Evolutionary conservation across 2,888 invertebrate genomes (phyloP), one percentile per base, ranked within the genome.

Genomic region (Drosophila diplacantha): DNA sequence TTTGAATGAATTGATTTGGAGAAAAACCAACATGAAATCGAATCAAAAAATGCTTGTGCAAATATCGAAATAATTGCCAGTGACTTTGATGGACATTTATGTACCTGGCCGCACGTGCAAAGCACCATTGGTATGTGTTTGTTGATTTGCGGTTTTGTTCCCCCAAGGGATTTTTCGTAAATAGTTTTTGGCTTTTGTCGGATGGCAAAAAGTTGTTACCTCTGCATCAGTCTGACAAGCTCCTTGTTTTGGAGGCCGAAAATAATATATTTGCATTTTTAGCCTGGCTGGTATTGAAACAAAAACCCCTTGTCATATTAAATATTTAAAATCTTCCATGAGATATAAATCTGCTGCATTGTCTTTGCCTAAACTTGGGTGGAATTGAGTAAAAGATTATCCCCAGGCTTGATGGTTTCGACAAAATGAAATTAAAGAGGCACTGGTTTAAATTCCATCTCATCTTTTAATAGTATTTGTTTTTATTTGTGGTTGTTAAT

Each of bases 1-100:
- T 50, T 32, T 43, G 43, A 50, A 72, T 68, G 54, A 70, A 72
- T 58, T 44, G 18, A 68, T 59, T 60, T 58, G 57, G 34, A 20
- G 50, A 60, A 66, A 38, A 54, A 43, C n/a, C 43, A 55, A 46
- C 38, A 65, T 38, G 37, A 65, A 54, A 60, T 43, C 46, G 46
- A 59, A 66, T 67, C 44, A 52, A 66, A 67, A 53, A 51, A 46
- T 26, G 46, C 51, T 20, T 35, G 50, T n/a, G 35, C 50, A 54
- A 64, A 64, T 64, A 60, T 37, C 32, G 34, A 41, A 60, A 60
- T 67, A 52, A 66, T 66, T 64, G 55, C 46, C 54, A 35, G 43
- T 55, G 55, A 37, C 50, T 52, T 73, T 55, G 65, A 65, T 65
- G 51, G 66, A 65, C 65, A 63, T 64, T 64, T 55, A 64, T 62